phyloP scores from a whole-genome alignment of 2,888 invertebrate genomes.

The Polylopha cassiicola region DNA sequence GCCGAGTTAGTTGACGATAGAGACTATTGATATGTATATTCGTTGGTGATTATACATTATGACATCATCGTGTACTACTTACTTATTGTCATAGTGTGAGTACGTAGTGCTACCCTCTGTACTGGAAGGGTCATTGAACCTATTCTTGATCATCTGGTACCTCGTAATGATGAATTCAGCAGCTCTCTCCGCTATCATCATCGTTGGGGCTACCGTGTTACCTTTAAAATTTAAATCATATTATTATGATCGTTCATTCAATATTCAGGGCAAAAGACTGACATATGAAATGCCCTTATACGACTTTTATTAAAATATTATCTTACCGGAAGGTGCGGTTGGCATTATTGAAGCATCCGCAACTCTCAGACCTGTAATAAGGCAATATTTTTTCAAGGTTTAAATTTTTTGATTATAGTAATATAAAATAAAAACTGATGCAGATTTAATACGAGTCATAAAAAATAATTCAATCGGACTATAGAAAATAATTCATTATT shows the following conservation, averaged over 20 bases:
- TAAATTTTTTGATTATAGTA: too few relatives aligned
- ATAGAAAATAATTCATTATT: conserved; percentile 22
- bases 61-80: too few relatives aligned
- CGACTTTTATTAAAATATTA: too few relatives aligned
- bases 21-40: too few relatives aligned
- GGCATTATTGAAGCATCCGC: conserved; percentile 81
- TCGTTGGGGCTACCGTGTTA: conserved; percentile 77
- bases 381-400: too few relatives aligned
- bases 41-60: too few relatives aligned
- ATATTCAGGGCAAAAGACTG: background rate
- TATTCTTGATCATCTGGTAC: conserved; percentile 55
- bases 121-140: conserved; percentile 29
- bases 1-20: too few relatives aligned
- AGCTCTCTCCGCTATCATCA: conserved; percentile 79
- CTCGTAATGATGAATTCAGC: conserved; percentile 70
- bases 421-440: too few relatives aligned
- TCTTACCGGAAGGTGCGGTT: conserved; percentile 61
- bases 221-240: conserved; percentile 37
- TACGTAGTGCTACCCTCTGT: conserved; percentile 27
- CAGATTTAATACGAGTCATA: too few relatives aligned
- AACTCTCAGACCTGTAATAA: conserved; percentile 76
- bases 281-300: background rate
- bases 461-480: too few relatives aligned
- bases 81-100: conserved; percentile 28
- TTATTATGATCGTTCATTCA: background rate